Conservation (phyloP, 1,140 invertebrate genomes). For the Drosophila chauvacae region DNA sequence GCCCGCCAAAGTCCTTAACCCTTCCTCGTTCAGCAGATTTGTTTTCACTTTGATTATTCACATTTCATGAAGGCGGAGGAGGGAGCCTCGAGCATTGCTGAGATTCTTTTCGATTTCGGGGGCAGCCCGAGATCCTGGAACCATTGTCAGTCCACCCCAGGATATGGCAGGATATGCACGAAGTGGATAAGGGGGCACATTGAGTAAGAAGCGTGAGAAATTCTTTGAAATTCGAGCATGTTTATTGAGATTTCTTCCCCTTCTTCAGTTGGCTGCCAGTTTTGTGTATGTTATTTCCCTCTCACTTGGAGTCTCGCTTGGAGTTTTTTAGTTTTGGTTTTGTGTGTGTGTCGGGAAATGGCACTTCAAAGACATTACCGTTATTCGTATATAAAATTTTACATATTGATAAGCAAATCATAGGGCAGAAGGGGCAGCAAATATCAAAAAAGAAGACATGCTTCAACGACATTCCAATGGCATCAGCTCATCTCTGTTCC, state of each 20-base stretch:
- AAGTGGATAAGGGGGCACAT: conserved; percentile 22
- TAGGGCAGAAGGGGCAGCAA: conserved; percentile 6
- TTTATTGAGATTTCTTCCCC: conserved; percentile 40
- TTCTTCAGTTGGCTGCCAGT: conserved; percentile 15
- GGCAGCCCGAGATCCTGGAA: conserved; percentile 15
- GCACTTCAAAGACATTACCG: conserved; percentile 54
- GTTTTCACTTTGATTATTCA: conserved; percentile 43
- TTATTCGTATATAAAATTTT: conserved; percentile 48
- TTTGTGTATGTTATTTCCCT: conserved; percentile 1
- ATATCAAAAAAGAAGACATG: conserved; percentile 46
- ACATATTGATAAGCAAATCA: conserved; percentile 65
- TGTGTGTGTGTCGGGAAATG: conserved; percentile 36
- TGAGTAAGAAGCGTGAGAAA: conserved; percentile 79
- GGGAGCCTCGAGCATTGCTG: conserved; percentile 50
- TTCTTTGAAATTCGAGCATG: conserved; percentile 79
- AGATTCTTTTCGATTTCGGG: conserved; percentile 45
- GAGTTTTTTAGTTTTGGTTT: conserved; percentile 13
- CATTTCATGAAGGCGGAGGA: conserved; percentile 32
- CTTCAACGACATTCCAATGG: conserved; percentile 51
- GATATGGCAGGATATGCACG: conserved; percentile 73
- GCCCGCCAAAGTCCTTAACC: conserved; percentile 55
- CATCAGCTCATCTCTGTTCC: conserved; percentile 38
- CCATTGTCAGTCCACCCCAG: conserved; percentile 66
- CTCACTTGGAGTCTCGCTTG: neutral
- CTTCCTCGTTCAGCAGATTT: conserved; percentile 52